Percentiles rank a stretch among this genome's conserved stretches.
Evolutionary conservation across 2,797 vertebrate species (phyloP).

Genomic region (Dendrocincla tyrannina): DNA sequence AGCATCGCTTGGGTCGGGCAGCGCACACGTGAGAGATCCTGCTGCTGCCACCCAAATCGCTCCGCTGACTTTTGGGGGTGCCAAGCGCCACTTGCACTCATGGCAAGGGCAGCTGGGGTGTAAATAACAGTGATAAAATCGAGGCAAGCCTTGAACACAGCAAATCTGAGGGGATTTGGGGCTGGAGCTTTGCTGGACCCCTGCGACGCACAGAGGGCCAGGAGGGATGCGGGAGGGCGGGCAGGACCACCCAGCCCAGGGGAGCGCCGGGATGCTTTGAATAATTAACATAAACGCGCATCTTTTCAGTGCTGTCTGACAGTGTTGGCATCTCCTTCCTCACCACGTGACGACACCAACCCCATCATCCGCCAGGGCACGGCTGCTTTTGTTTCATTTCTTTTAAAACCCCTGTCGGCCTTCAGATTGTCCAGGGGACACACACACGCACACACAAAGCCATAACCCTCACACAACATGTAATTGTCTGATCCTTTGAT

Average conservation of each 20-base stretch:
- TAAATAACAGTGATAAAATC: background rate
- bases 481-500: conserved; percentile 65
- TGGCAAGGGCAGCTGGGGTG: fast-evolving
- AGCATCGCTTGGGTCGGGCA: fast-evolving
- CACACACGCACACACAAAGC: background rate
- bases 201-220: fast-evolving
- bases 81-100: fast-evolving
- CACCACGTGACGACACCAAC: fast-evolving
- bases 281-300: background rate
- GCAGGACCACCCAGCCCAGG: background rate
- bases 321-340: background rate
- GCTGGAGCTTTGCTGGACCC: background rate
- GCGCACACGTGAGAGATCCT: fast-evolving
- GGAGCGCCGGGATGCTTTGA: fast-evolving
- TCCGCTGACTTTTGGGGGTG: fast-evolving
- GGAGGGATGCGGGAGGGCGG: background rate
- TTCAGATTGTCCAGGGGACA: background rate
- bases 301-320: fast-evolving
- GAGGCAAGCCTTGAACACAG: fast-evolving
- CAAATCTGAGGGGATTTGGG: background rate
- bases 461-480: conserved; percentile 40
- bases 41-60: fast-evolving
- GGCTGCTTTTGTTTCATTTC: background rate
- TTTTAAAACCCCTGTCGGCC: background rate
- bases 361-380: fast-evolving